phyloP scores from a whole-genome alignment of 2,888 invertebrate species.

The Ceratothoa steindachneri region DNA sequence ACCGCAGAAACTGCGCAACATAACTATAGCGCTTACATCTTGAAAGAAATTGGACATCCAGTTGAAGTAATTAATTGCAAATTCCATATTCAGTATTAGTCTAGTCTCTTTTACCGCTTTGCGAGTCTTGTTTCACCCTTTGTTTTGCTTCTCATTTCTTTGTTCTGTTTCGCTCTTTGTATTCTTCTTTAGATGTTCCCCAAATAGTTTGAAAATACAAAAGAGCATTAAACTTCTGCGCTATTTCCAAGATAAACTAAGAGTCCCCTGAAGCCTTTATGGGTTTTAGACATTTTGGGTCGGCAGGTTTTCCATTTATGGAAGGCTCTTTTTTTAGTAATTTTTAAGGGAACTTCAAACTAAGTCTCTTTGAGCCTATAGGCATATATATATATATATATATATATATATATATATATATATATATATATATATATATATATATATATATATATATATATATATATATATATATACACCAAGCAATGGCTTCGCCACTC shows the following conservation, averaged over 20 bases:
- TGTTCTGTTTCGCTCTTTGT: too few species aligned
- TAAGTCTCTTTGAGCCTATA: neutral
- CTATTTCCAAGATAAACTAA: neutral
- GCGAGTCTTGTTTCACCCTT: neutral
- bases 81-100: too few species aligned
- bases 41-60: too few species aligned
- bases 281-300: neutral
- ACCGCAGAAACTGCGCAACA: too few species aligned
- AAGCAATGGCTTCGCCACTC: too few species aligned
- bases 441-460: slow-evolving; percentile 1
- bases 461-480: slow-evolving; percentile 3
- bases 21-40: too few species aligned
- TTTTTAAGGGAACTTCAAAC: neutral
- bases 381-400: slow-evolving; percentile 12
- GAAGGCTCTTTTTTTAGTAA: neutral
- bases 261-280: neutral
- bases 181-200: neutral
- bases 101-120: neutral
- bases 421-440: neutral
- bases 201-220: neutral
- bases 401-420: slow-evolving; percentile 8
- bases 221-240: neutral
- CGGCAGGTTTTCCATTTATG: neutral
- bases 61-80: too few species aligned
- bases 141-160: too few species aligned